A percentile compares a stretch with the other conserved stretches of the same genome.
These are phyloP conservation scores for Pachliopta kotzebuea DNA, from an alignment of 2,888 invertebrate species.

Conservation along the genomic window DNA sequence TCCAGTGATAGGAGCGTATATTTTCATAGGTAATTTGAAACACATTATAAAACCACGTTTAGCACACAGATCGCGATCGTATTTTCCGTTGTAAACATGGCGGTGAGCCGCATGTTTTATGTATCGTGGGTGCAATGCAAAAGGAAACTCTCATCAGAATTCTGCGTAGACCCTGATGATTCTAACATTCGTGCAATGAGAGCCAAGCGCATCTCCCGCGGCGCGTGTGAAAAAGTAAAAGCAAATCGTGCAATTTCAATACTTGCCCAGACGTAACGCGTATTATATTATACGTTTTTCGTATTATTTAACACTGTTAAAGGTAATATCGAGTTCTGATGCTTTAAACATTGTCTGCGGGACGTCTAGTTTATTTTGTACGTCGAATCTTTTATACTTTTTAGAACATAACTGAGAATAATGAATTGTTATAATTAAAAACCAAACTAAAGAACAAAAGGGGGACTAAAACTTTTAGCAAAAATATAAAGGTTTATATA, in stretches of 20 bases:
- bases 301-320: conserved; percentile 7
- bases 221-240: conserved; percentile 75
- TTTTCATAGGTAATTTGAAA: conserved; percentile 60
- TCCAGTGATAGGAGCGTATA: conserved; percentile 43
- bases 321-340: conserved; percentile 8
- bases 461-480: no score
- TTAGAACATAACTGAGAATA: neutral
- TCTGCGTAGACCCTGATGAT: conserved; percentile 71
- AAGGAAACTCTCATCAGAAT: conserved; percentile 75
- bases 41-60: conserved; percentile 56
- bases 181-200: conserved; percentile 69
- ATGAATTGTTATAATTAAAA: neutral
- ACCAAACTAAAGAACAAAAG: no score
- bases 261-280: conserved; percentile 16
- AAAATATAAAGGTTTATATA: no score
- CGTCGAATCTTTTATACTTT: neutral
- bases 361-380: conserved; percentile 2
- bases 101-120: conserved; percentile 66
- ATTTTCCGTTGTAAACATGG: conserved; percentile 77
- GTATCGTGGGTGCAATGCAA: conserved; percentile 63
- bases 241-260: conserved; percentile 39
- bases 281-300: conserved; percentile 23
- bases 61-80: conserved; percentile 60
- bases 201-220: conserved; percentile 63
- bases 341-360: conserved; percentile 15